Conservation (phyloP, 2,797 vertebrate species). For the Choloepus didactylus region DNA sequence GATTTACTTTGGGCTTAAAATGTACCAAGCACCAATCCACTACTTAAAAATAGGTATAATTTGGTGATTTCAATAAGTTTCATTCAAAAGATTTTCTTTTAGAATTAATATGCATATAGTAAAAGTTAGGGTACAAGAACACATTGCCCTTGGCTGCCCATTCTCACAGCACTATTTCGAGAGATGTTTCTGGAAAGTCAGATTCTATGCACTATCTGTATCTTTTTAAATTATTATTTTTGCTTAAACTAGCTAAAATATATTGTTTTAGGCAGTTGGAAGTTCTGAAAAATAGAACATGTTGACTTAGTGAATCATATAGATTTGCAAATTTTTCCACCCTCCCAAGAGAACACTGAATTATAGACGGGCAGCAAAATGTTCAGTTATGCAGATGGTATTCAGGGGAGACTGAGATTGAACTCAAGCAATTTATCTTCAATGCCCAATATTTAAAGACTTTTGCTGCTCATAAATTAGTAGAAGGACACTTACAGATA, state of each 20-base stretch:
- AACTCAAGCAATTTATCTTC: not conserved
- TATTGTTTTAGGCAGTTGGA: not conserved
- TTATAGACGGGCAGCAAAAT: not conserved
- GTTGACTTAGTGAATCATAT: not conserved
- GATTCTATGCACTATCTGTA: not conserved
- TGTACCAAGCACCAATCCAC: not conserved
- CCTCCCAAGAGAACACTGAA: not conserved
- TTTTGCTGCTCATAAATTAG: not conserved
- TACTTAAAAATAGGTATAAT: not conserved
- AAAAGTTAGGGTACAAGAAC: not conserved
- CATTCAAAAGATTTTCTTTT: not conserved
- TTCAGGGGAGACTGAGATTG: not conserved
- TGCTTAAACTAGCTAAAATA: not conserved
- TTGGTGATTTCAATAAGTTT: not conserved
- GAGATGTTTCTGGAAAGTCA: not conserved
- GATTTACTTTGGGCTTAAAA: not conserved
- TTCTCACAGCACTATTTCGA: not conserved
- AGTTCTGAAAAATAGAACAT: not conserved
- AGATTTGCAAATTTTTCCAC: not conserved
- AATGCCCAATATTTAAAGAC: not conserved
- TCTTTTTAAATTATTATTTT: not conserved
- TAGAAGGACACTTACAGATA: not conserved
- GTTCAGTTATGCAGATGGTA: not conserved
- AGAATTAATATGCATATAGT: not conserved
- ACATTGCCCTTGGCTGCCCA: not conserved